phyloP scores from a whole-genome alignment of 2,888 invertebrate genomes.

The Podabrus alpinus region DNA sequence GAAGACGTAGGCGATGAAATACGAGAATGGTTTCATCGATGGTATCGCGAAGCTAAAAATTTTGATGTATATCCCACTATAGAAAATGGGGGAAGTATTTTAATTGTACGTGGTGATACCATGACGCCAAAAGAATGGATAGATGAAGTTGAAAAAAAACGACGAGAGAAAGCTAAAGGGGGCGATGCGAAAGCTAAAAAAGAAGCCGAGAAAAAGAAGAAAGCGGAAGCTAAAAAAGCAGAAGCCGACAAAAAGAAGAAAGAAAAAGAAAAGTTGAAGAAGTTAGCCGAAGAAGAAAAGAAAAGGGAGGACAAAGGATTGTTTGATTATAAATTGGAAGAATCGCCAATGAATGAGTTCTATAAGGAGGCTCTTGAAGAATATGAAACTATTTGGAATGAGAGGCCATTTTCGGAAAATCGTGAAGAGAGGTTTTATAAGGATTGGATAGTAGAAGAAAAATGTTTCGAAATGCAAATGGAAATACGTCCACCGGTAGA shows the following conservation, averaged over 20 bases:
- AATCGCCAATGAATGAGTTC: slow-evolving; percentile 50
- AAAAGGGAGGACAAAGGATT: slow-evolving; percentile 20
- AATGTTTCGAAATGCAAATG: slow-evolving; percentile 66
- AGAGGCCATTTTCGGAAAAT: slow-evolving; percentile 58
- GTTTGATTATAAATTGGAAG: slow-evolving; percentile 39
- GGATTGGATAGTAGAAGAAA: slow-evolving; percentile 68
- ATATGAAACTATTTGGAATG: slow-evolving; percentile 58
- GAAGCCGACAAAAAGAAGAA: slow-evolving; percentile 45
- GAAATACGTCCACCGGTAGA: slow-evolving; percentile 73
- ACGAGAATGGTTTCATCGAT: slow-evolving; percentile 72
- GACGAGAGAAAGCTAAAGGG: slow-evolving; percentile 42
- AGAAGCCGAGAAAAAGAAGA: slow-evolving; percentile 36
- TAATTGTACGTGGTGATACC: slow-evolving; percentile 64
- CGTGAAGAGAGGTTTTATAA: slow-evolving; percentile 65
- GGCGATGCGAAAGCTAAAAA: slow-evolving; percentile 33
- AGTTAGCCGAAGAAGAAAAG: slow-evolving; percentile 29
- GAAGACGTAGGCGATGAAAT: slow-evolving; percentile 79
- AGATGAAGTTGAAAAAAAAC: slow-evolving; percentile 48
- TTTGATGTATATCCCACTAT: slow-evolving; percentile 77
- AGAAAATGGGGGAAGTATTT: slow-evolving; percentile 69
- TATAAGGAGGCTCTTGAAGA: slow-evolving; percentile 56
- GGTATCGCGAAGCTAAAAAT: slow-evolving; percentile 61
- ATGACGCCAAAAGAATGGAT: slow-evolving; percentile 65
- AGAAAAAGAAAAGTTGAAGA: slow-evolving; percentile 52
- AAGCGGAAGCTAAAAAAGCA: slow-evolving; percentile 40